Conservation (phyloP, 2,888 invertebrate genomes). For the Euzetes globulus region DNA sequence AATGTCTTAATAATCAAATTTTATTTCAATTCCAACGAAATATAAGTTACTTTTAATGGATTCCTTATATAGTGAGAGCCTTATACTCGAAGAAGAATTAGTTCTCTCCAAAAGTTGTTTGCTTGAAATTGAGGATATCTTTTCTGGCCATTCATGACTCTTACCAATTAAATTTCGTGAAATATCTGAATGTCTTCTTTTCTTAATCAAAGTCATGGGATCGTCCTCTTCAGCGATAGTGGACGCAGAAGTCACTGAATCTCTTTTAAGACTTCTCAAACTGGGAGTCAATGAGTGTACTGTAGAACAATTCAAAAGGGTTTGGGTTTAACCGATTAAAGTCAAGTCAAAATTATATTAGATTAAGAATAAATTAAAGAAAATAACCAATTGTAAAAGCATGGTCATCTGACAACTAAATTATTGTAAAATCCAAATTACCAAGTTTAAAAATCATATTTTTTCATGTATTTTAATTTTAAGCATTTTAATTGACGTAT, state of each 20-base stretch:
- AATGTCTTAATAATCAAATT: not conserved
- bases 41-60: not conserved
- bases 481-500: too few relatives aligned
- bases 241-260: conserved; percentile 17
- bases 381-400: too few relatives aligned
- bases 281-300: conserved; percentile 16
- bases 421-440: too few relatives aligned
- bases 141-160: conserved; percentile 21
- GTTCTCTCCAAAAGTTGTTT: not conserved
- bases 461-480: too few relatives aligned
- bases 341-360: too few relatives aligned
- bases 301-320: not conserved
- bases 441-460: too few relatives aligned
- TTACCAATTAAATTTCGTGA: not conserved
- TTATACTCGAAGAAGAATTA: not conserved
- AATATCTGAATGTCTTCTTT: conserved; percentile 13
- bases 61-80: conserved; percentile 14
- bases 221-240: conserved; percentile 10
- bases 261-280: conserved; percentile 7
- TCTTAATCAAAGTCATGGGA: not conserved
- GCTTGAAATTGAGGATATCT: not conserved
- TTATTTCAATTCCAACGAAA: not conserved
- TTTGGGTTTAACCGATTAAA: not conserved
- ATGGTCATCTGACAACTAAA: too few relatives aligned
- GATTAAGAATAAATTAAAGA: too few relatives aligned